These are phyloP conservation scores for Chaunax sp. DNA, from an alignment of 2,797 vertebrate species.

Conservation along the genomic window DNA sequence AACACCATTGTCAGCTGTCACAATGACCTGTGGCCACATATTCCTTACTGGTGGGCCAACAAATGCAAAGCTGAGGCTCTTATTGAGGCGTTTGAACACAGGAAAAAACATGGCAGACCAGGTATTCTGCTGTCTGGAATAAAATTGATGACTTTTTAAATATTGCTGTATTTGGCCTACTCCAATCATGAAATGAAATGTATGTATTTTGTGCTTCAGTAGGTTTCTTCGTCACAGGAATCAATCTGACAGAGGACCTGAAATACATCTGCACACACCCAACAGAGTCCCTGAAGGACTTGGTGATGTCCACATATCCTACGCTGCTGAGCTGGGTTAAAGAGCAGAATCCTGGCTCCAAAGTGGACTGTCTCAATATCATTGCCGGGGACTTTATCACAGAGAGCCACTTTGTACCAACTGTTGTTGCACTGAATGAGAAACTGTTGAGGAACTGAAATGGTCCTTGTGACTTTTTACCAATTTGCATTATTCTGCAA, in stretches of 20 bases:
- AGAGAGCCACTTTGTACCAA: slow-evolving; percentile 83
- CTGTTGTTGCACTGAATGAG: slow-evolving; percentile 88
- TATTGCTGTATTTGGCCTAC: too few relatives aligned
- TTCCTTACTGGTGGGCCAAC: slow-evolving; percentile 96
- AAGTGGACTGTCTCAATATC: slow-evolving; percentile 85
- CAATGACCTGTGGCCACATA: slow-evolving; percentile 87
- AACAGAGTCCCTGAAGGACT: slow-evolving; percentile 85
- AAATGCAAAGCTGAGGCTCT: slow-evolving; percentile 85
- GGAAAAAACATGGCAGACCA: slow-evolving; percentile 88
- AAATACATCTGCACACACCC: slow-evolving; percentile 89
- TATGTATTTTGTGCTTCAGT: slow-evolving; percentile 71
- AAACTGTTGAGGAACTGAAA: slow-evolving; percentile 86
- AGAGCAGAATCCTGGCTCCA: slow-evolving; percentile 86
- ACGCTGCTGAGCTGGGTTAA: slow-evolving; percentile 87
- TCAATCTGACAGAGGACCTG: slow-evolving; percentile 91
- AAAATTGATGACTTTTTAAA: too few relatives aligned
- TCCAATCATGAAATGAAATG: not conserved
- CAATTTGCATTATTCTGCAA: slow-evolving; percentile 14
- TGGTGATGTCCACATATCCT: slow-evolving; percentile 89
- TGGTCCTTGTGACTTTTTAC: slow-evolving; percentile 58
- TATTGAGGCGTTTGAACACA: slow-evolving; percentile 87
- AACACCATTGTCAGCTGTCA: slow-evolving; percentile 75
- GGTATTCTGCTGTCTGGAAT: slow-evolving; percentile 73
- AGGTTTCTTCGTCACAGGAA: slow-evolving; percentile 92
- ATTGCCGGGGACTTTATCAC: slow-evolving; percentile 93